These are phyloP conservation scores for Astyanax mexicanus DNA, from an alignment of 2,797 vertebrate genomes.

Conservation along the genomic window DNA sequence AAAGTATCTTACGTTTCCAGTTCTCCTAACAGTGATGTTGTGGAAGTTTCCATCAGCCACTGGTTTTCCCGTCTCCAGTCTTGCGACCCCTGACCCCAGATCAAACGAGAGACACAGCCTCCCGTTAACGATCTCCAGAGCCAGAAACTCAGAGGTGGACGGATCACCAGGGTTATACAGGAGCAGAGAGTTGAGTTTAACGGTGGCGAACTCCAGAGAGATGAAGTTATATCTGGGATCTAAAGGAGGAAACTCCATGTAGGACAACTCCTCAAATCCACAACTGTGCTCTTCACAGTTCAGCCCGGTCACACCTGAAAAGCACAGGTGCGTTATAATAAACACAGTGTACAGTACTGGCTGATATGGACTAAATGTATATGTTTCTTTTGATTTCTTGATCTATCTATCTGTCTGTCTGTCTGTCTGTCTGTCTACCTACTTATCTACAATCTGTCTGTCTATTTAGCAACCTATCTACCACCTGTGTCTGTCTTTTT, in stretches of 20 bases:
- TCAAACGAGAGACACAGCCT: slow-evolving; percentile 73
- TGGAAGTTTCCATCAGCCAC: slow-evolving; percentile 82
- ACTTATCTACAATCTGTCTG: no score
- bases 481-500: no score
- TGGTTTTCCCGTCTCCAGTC: slow-evolving; percentile 71
- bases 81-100: slow-evolving; percentile 77
- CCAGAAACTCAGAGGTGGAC: slow-evolving; percentile 74
- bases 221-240: slow-evolving; percentile 80
- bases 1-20: slow-evolving; percentile 73
- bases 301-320: slow-evolving; percentile 74
- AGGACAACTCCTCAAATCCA: slow-evolving; percentile 82
- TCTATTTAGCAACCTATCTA: no score
- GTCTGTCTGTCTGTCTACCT: no score
- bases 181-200: slow-evolving; percentile 75
- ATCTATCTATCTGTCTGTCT: no score
- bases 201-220: slow-evolving; percentile 78
- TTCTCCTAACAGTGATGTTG: slow-evolving; percentile 74
- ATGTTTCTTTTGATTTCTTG: no score
- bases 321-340: slow-evolving; percentile 2
- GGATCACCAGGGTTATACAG: slow-evolving; percentile 73
- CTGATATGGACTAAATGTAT: no score
- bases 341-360: neutral
- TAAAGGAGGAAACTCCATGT: slow-evolving; percentile 78
- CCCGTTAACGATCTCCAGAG: slow-evolving; percentile 77
- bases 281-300: slow-evolving; percentile 77